A percentile compares a stretch with the other conserved stretches of the same genome.
phyloP scores from a whole-genome alignment of 35 echinoderm and acorn worm genomes.

The Holothuria glaberrima region DNA sequence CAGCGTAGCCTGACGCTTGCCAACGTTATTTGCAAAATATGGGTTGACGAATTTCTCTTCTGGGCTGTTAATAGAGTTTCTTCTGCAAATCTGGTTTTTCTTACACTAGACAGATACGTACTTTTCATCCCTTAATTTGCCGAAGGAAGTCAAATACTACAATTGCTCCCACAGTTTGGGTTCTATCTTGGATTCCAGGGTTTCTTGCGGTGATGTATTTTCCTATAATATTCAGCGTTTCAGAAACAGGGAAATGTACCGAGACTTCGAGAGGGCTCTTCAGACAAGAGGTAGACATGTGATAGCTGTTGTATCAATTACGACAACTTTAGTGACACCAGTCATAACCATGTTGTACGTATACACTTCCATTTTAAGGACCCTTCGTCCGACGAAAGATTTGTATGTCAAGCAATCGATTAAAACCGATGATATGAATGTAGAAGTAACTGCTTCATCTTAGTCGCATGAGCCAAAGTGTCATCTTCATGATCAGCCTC shows the following conservation, averaged over 20 bases:
- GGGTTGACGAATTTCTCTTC: not conserved
- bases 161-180: not conserved
- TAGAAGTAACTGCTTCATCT: not conserved
- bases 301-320: not conserved
- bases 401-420: not conserved
- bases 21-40: slow-evolving; percentile 17
- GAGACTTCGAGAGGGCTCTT: not conserved
- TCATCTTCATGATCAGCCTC: not conserved
- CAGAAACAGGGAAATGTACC: not conserved
- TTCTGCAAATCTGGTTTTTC: not conserved
- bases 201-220: slow-evolving; percentile 9
- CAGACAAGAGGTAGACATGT: not conserved
- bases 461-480: not conserved
- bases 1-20: not conserved
- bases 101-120: slow-evolving; percentile 32
- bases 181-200: not conserved
- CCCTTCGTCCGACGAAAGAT: not conserved
- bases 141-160: not conserved
- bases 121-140: not conserved
- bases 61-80: slow-evolving; percentile 1
- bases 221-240: not conserved
- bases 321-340: not conserved
- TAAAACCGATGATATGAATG: not conserved
- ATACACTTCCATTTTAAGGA: slow-evolving; percentile 2
- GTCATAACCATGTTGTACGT: not conserved